These are phyloP conservation scores for Pagetopsis macropterus DNA, from an alignment of 2,797 vertebrate species.

Conservation along the genomic window DNA sequence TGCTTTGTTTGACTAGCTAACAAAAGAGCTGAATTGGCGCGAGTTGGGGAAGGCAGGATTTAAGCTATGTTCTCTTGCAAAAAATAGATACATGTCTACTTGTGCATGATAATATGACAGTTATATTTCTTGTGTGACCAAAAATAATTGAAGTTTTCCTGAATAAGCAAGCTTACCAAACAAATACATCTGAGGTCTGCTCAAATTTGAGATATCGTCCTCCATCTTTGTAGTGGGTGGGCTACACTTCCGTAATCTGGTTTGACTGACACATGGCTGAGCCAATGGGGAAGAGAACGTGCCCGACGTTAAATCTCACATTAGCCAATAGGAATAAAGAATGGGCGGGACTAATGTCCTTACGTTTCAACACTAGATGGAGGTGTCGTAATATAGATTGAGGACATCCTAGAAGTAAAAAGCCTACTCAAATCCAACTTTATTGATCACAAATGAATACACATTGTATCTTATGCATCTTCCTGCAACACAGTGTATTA, in stretches of 20 bases:
- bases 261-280: constrained; percentile 31
- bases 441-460: background rate
- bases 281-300: constrained; percentile 57
- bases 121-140: constrained; percentile 32
- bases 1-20: constrained; percentile 57
- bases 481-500: background rate
- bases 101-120: background rate
- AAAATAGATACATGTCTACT: background rate
- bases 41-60: constrained; percentile 12
- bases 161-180: constrained; percentile 81
- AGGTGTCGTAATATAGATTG: constrained; percentile 28
- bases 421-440: fast-evolving
- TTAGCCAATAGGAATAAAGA: constrained; percentile 55
- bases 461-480: background rate
- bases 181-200: constrained; percentile 85
- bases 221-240: constrained; percentile 80
- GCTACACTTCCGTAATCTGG: constrained; percentile 53
- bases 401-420: background rate
- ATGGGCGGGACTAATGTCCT: constrained; percentile 8
- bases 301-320: fast-evolving
- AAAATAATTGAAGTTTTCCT: background rate
- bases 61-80: background rate
- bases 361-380: constrained; percentile 58
- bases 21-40: constrained; percentile 74
- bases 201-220: constrained; percentile 78